phyloP scores from a whole-genome alignment of 2,797 vertebrate species.

The Hyperoplus lanceolatus region DNA sequence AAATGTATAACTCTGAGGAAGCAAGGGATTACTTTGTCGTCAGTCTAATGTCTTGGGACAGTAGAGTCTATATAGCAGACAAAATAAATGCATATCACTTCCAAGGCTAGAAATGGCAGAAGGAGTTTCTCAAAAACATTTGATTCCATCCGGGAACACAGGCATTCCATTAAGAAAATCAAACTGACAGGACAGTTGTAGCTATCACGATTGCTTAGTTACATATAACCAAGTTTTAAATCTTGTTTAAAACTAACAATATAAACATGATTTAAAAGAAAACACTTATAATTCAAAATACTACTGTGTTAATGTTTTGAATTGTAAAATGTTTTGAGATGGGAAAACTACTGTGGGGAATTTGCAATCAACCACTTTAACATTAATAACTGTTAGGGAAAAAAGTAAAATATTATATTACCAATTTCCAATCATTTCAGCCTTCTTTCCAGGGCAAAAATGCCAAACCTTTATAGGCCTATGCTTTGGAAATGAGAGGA shows the following conservation, averaged over 20 bases:
- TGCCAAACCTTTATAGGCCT: neutral
- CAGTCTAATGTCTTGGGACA: conserved; percentile 3
- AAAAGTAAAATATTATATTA: too few relatives aligned
- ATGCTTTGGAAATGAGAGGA: neutral
- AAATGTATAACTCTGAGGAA: conserved; percentile 9
- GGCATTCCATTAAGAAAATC: neutral
- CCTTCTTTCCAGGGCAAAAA: neutral
- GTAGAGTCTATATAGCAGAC: neutral
- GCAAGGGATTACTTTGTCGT: neutral
- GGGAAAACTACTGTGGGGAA: neutral
- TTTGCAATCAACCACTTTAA: neutral
- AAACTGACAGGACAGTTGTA: neutral
- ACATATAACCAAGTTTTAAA: neutral
- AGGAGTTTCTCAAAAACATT: neutral
- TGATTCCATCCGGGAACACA: conserved; percentile 1
- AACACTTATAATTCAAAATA: neutral
- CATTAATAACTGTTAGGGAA: neutral
- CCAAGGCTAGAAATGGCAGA: neutral
- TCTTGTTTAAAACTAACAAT: neutral
- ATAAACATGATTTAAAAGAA: neutral
- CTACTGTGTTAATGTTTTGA: neutral
- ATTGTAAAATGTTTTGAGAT: neutral
- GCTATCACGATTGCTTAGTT: neutral
- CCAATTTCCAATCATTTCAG: neutral
- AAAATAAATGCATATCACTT: conserved; percentile 13